Base-by-base conservation (phyloP, 2,888 invertebrate genomes). In the Luperina nickerlii region DNA sequence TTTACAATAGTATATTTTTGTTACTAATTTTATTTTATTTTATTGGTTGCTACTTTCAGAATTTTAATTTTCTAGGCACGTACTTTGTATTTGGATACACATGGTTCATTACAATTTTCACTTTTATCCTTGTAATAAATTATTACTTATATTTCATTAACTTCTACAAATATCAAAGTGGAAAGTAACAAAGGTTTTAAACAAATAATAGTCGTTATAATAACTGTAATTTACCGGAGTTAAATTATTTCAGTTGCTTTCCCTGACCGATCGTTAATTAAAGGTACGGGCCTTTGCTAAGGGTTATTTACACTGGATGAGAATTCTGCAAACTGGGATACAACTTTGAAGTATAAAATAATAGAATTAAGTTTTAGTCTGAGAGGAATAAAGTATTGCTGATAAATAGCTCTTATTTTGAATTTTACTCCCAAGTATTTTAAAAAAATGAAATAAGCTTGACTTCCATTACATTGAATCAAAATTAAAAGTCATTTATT, bases 171-270 rank as follows among this genome's bases (percentile, higher is more conserved):
- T 76, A 73, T 62, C 51, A 75, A 51, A 69, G 70, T 65, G n/a
- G 13, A 84, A 76, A 85, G 66, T 66, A 77, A 84, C 67, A 78
- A 87, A 83, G 84, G 84, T 69, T 45, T 65, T 60, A 67, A 72
- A 66, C 38, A 79, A 73, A 65, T 88, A 74, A 85, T 74, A 87
- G 76, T 76, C 78, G 76, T 79, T 76, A 87, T 78, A 71, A 84
- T 87, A 83, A 89, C 78, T 82, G 81, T 85, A 89, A 90, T 89
- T 85, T 82, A 87, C 68, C 67, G 69, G 67, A 73, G 80, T 87
- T 70, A 89, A 90, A 88, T 90, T 86, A 90, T 89, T 87, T 85
- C 84, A 78, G 80, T 83, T 78, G 83, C 87, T 87, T 84, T 84
- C 79, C 84, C 85, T 68, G 71, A 78, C 78, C 81, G 81, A 86